Conservation (phyloP, 2,888 invertebrate genomes). For the Macaria liturata region DNA sequence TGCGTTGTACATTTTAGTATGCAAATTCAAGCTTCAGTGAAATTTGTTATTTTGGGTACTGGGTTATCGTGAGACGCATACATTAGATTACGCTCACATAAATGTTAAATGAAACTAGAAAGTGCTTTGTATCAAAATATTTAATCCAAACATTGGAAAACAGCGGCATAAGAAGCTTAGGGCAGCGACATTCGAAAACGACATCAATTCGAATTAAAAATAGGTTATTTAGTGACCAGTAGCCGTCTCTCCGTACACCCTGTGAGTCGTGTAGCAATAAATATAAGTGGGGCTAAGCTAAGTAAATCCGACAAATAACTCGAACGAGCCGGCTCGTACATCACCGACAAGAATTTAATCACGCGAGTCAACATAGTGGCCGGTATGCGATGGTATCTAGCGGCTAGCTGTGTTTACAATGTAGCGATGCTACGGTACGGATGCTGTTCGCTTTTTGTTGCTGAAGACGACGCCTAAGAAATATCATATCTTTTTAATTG, state of each 20-base stretch:
- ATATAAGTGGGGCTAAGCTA: conserved; percentile 40
- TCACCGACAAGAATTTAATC: conserved; percentile 76
- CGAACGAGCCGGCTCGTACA: conserved; percentile 52
- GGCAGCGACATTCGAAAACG: conserved; percentile 1
- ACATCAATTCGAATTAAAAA: conserved; percentile 21
- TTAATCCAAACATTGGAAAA: background rate
- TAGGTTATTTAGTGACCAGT: conserved; percentile 15
- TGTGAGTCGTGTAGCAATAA: conserved; percentile 35
- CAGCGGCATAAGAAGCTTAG: background rate
- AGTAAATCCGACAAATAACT: conserved; percentile 58
- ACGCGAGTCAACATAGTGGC: conserved; percentile 65
- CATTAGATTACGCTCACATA: background rate
- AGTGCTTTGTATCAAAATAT: too few relatives aligned
- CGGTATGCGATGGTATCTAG: conserved; percentile 75
- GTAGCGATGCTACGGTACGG: conserved; percentile 17
- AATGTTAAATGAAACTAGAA: too few relatives aligned
- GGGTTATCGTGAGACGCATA: too few relatives aligned
- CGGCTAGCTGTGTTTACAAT: conserved; percentile 30
- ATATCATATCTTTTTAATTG: too few relatives aligned
- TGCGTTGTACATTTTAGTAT: conserved; percentile 11
- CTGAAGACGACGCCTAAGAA: background rate
- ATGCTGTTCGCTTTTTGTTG: conserved; percentile 20
- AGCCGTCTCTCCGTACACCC: conserved; percentile 29
- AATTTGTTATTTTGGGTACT: background rate
- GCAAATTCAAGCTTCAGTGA: background rate